Percentiles rank a stretch among this genome's conserved stretches.
Conservation (phyloP, 2,797 vertebrate genomes). For the Leptoclinus maculatus region DNA sequence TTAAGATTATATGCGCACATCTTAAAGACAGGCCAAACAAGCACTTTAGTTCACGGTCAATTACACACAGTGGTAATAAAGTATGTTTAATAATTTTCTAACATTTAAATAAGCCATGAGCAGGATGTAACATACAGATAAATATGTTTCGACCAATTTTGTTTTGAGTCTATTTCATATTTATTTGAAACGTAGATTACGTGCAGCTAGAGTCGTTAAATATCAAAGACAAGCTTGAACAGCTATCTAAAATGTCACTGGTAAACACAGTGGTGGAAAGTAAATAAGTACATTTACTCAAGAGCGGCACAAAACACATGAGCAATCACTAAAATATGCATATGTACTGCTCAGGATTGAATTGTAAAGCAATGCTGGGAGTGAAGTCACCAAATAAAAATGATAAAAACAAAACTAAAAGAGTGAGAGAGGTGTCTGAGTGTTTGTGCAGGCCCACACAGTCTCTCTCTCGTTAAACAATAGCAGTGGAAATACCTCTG, state of each 20-base stretch:
- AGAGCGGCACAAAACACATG: neutral
- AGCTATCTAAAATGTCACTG: neutral
- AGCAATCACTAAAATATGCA: neutral
- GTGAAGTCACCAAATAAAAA: neutral
- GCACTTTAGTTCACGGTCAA: slow-evolving; percentile 20
- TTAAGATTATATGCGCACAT: slow-evolving; percentile 29
- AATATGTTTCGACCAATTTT: neutral
- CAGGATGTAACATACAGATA: neutral
- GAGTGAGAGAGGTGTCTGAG: neutral
- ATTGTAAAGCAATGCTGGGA: neutral
- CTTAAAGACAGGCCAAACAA: slow-evolving; percentile 16
- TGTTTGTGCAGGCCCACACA: neutral
- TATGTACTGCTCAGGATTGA: neutral
- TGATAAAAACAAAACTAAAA: neutral
- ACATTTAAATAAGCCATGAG: neutral
- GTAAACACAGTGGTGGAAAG: neutral
- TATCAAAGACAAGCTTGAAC: neutral
- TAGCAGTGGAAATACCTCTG: neutral
- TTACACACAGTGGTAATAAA: slow-evolving; percentile 27
- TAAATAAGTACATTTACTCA: neutral
- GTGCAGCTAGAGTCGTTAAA: neutral
- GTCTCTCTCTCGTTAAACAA: neutral
- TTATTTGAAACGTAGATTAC: neutral
- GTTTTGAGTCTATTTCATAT: neutral
- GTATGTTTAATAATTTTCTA: neutral